A percentile compares a stretch with the other conserved stretches of the same genome.
Conservation (phyloP, 2,797 vertebrate genomes). For the Coregonus sp. region DNA sequence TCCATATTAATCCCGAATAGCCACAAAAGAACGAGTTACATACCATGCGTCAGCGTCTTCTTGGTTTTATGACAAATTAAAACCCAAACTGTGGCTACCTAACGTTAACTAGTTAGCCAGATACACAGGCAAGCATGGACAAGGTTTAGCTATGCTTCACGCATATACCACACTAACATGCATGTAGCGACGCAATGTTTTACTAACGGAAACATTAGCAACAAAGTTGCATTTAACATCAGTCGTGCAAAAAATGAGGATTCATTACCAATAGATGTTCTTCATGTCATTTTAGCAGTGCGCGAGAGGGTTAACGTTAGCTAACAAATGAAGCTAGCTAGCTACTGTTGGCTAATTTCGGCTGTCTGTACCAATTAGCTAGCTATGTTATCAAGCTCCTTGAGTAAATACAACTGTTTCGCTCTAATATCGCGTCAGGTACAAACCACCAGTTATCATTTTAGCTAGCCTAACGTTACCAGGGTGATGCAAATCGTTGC, state of each 20-base stretch:
- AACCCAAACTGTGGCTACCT: too few species aligned
- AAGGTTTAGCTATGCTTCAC: neutral
- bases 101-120: neutral
- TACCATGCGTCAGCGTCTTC: too few species aligned
- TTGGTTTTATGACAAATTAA: too few species aligned
- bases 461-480: neutral
- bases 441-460: neutral
- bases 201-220: neutral
- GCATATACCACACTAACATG: neutral
- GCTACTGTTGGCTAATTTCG: neutral
- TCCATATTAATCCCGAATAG: neutral
- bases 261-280: neutral
- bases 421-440: neutral
- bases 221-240: neutral
- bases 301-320: neutral
- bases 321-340: neutral
- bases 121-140: neutral
- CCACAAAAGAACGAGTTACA: too few species aligned
- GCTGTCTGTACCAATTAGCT: neutral
- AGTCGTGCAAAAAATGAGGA: neutral
- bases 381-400: neutral
- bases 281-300: neutral
- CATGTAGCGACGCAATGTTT: neutral
- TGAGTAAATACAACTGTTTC: neutral
- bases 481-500: too few species aligned